Evolutionary conservation across 2,113 vertebrate genomes (phyloP).

Genomic region (Melanerpes formicivorus): DNA sequence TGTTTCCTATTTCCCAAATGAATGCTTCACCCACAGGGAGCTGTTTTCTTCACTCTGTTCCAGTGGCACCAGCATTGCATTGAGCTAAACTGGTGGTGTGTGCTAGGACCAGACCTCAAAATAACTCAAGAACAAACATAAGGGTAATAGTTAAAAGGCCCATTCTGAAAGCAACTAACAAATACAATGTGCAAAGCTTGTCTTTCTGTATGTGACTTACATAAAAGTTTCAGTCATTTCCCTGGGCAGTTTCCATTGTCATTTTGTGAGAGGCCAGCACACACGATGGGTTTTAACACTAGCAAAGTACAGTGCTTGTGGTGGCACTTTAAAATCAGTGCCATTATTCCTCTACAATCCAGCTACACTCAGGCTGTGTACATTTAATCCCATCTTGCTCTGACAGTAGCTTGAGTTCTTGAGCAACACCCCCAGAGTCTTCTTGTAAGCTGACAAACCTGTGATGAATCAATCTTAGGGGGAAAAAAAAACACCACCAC

Average conservation of each 20-base stretch:
- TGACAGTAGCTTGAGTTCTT: accelerated
- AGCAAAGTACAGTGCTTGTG: background rate
- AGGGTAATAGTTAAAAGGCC: background rate
- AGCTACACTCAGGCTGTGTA: too few species aligned
- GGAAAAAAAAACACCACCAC: accelerated
- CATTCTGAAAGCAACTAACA: background rate
- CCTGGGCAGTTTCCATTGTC: accelerated
- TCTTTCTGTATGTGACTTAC: background rate
- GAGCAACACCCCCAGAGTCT: background rate
- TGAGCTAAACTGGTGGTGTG: background rate
- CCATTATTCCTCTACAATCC: background rate
- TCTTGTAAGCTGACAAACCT: background rate
- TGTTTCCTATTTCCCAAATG: accelerated
- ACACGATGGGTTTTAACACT: background rate
- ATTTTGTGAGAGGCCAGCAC: background rate
- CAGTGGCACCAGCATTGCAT: background rate
- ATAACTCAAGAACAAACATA: background rate
- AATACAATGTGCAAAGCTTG: background rate
- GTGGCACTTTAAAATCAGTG: background rate
- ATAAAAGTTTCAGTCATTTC: background rate
- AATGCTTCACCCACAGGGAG: accelerated
- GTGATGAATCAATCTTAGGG: background rate
- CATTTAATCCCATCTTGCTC: background rate
- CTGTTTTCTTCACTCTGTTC: background rate
- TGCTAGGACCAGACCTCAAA: background rate